Percentiles rank a stretch among this genome's conserved stretches.
Evolutionary conservation across 2,888 invertebrate species (phyloP).

Genomic region (Drosophila pegasa): DNA sequence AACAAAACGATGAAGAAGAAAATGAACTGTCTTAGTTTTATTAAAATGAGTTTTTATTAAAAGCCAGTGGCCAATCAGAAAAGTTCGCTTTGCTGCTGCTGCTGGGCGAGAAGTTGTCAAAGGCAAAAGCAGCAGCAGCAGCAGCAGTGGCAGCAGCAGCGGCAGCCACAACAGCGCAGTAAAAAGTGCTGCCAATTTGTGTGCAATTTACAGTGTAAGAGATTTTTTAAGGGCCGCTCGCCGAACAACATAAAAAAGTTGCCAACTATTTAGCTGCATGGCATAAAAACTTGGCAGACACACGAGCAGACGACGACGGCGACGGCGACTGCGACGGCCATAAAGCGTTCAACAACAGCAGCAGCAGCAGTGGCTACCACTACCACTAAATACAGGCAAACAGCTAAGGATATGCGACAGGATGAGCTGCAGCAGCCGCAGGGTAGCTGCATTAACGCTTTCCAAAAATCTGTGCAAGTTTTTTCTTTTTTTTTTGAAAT

Average conservation of each 20-base stretch:
- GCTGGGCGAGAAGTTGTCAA: slow-evolving; percentile 61
- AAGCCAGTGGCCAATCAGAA: slow-evolving; percentile 50
- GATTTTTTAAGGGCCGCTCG: slow-evolving; percentile 3
- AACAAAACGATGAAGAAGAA: slow-evolving; percentile 28
- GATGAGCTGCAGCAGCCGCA: slow-evolving; percentile 30
- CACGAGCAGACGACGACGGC: slow-evolving; percentile 62
- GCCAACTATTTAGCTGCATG: slow-evolving; percentile 71
- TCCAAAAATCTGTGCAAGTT: slow-evolving; percentile 74
- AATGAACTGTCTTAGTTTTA: slow-evolving; percentile 63
- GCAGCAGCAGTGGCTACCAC: slow-evolving; percentile 17
- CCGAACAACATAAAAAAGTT: slow-evolving; percentile 65
- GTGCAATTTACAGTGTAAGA: slow-evolving; percentile 65
- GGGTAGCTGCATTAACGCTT: slow-evolving; percentile 66
- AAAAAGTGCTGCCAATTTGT: slow-evolving; percentile 74
- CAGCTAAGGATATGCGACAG: slow-evolving; percentile 34
- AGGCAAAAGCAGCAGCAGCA: slow-evolving; percentile 49
- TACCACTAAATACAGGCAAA: slow-evolving; percentile 34
- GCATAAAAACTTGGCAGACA: slow-evolving; percentile 77
- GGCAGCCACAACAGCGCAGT: slow-evolving; percentile 26
- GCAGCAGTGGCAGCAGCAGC: slow-evolving; percentile 24
- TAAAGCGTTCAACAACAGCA: slow-evolving; percentile 67
- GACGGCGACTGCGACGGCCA: slow-evolving; percentile 46
- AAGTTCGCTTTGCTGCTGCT: slow-evolving; percentile 36
- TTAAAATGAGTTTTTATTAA: slow-evolving; percentile 67
- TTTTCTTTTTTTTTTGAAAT: slow-evolving; percentile 50